Base-by-base conservation (phyloP, 2,888 invertebrate species). In the Augiades crinisus region DNA sequence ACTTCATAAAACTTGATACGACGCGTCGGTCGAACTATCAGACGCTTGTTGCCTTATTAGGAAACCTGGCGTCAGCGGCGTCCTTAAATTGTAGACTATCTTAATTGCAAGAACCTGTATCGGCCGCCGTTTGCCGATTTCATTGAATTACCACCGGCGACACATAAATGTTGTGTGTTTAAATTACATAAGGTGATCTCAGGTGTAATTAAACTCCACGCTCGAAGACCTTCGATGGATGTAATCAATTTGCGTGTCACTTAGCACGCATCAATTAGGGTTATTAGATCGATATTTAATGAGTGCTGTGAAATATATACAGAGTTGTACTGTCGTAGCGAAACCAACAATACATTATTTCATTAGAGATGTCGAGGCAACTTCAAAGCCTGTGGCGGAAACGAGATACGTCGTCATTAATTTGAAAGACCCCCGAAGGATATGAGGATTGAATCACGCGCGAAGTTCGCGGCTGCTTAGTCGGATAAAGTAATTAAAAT, bases 71-170 rank as follows among this genome's bases (percentile, higher is more conserved):
- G 64, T 68, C 72, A 68, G 72, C 65, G 63, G 62, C 58, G 53
- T 60, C 70, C 67, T 69, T 66, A 69, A 59, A 68, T 50, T 41
- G 46, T 37, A 56, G 45, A 41, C 47, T 52, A 40, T 46, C 56
- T 53, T 56, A 49, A 36, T 53, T 50, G 47, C 44, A 46, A 58
- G 45, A 75, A 72, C 74, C 59, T 53, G 72, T 69, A 66, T 62
- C 33, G 55, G 67, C 62, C 60, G 62, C 58, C 73, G 72, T 68
- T 64, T 62, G 62, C 64, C 64, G 65, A 65, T 60, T 50, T 50
- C 36, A 69, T 67, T 66, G 64, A 73, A 77, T 76, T 71, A 75
- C 64, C 66, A 68, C 27, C 65, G 68, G 69, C 72, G 68, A 68
- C 68, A 64, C 67, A 72, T 72, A 65, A 62, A 72, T 57, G 53